Evolutionary conservation across 2,113 vertebrate genomes (phyloP).

Genomic region (Platysternon megacephalum): DNA sequence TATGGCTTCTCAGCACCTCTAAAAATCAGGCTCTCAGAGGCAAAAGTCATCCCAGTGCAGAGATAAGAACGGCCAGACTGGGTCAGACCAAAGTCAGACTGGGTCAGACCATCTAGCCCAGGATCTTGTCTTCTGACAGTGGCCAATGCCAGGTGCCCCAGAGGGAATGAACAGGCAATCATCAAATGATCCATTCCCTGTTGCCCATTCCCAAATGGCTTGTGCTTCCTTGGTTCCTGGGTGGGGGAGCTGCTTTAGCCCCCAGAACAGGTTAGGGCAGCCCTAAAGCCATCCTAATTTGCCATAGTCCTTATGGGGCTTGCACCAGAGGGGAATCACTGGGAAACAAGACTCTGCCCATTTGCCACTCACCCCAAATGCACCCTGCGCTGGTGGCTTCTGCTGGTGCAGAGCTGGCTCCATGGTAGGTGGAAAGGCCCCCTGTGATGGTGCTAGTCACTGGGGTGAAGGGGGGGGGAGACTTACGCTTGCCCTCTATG

Average conservation of each 20-base stretch:
- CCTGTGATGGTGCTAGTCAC: background rate
- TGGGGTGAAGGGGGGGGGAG: background rate
- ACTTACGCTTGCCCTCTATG: background rate
- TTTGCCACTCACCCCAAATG: background rate
- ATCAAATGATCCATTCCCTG: too few species aligned
- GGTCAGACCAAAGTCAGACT: too few species aligned
- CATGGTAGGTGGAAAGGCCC: background rate
- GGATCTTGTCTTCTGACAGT: too few species aligned
- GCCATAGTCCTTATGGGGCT: background rate
- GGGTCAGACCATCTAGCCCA: too few species aligned
- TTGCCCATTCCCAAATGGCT: background rate
- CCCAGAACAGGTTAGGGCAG: background rate
- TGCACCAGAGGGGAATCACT: background rate
- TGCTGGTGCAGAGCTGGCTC: background rate
- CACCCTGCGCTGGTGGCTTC: background rate
- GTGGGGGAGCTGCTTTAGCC: background rate
- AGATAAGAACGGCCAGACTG: background rate
- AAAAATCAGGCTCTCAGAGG: rapidly evolving
- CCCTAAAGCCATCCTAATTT: background rate
- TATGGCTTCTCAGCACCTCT: background rate
- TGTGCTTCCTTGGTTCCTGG: background rate
- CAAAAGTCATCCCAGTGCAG: background rate
- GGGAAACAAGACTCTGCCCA: background rate
- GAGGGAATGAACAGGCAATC: too few species aligned
- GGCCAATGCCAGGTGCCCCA: too few species aligned